Percentiles rank a stretch among this genome's conserved stretches.
Conservation (phyloP, 2,888 invertebrate genomes). For the Caenorhabditis panamensis region DNA sequence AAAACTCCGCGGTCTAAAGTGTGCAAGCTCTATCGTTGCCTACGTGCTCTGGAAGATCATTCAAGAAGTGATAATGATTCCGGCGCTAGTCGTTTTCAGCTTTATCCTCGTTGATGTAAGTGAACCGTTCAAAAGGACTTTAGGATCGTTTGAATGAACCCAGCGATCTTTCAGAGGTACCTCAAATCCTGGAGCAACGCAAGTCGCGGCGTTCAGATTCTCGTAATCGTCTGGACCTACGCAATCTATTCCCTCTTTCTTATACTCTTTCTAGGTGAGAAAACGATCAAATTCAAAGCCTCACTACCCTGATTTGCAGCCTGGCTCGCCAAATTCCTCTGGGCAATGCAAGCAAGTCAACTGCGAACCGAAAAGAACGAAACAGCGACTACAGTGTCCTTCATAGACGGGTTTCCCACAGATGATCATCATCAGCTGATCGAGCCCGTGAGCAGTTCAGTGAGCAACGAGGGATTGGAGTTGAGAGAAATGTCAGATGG, state of each 20-base stretch:
- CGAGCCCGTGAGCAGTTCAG: constrained; percentile 3
- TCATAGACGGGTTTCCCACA: constrained; percentile 33
- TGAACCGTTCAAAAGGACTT: background rate
- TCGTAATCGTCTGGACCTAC: constrained; percentile 57
- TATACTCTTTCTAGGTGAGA: constrained; percentile 48
- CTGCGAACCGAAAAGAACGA: constrained; percentile 25
- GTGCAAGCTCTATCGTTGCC: constrained; percentile 58
- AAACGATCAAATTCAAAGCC: background rate
- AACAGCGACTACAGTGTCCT: constrained; percentile 40
- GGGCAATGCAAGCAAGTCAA: constrained; percentile 39
- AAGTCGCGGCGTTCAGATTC: constrained; percentile 43
- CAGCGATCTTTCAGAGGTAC: constrained; percentile 53
- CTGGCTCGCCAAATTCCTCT: constrained; percentile 51
- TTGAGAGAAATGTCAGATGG: background rate
- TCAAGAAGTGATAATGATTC: constrained; percentile 58
- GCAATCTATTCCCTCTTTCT: constrained; percentile 49
- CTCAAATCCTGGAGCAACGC: constrained; percentile 50
- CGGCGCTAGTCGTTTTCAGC: constrained; percentile 56
- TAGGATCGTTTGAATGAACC: background rate
- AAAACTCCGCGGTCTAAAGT: constrained; percentile 48
- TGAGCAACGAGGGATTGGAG: constrained; percentile 19
- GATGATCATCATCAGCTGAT: constrained; percentile 28
- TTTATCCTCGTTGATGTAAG: constrained; percentile 61
- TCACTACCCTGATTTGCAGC: no score
- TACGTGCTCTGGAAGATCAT: constrained; percentile 63